Conservation (phyloP, 1,140 invertebrate species). For the Eubasilissa regina region DNA sequence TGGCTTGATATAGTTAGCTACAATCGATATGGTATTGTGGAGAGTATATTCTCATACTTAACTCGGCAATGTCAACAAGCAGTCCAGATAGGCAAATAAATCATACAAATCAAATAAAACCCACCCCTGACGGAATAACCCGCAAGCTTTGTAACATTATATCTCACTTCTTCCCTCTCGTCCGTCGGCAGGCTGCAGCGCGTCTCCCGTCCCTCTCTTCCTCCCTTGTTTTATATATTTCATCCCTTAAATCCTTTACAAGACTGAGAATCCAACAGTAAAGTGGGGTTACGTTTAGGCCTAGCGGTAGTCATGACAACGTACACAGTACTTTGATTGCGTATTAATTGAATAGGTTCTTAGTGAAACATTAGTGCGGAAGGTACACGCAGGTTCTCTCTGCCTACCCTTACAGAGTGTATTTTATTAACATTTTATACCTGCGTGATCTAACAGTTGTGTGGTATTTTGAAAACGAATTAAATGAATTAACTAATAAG, state of each 20-base stretch:
- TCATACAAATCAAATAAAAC: slow-evolving; percentile 6
- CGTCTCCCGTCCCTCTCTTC: not conserved
- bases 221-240: not conserved
- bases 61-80: not conserved
- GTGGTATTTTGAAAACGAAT: too few species aligned
- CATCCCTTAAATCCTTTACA: not conserved
- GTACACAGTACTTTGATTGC: not conserved
- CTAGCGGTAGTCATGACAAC: not conserved
- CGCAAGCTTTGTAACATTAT: not conserved
- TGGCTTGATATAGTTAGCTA: too few species aligned
- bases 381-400: too few species aligned
- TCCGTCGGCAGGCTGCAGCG: too few species aligned
- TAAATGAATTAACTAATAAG: too few species aligned
- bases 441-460: too few species aligned
- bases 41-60: too few species aligned
- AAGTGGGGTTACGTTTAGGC: not conserved
- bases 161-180: not conserved
- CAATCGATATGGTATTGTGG: too few species aligned
- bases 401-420: too few species aligned
- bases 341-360: not conserved
- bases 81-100: not conserved
- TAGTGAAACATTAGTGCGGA: too few species aligned
- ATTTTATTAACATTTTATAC: too few species aligned
- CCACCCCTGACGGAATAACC: not conserved
- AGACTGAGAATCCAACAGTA: not conserved